These are phyloP conservation scores for Helicolenus hilgendorfi DNA, from an alignment of 2,797 vertebrate species.

Conservation along the genomic window DNA sequence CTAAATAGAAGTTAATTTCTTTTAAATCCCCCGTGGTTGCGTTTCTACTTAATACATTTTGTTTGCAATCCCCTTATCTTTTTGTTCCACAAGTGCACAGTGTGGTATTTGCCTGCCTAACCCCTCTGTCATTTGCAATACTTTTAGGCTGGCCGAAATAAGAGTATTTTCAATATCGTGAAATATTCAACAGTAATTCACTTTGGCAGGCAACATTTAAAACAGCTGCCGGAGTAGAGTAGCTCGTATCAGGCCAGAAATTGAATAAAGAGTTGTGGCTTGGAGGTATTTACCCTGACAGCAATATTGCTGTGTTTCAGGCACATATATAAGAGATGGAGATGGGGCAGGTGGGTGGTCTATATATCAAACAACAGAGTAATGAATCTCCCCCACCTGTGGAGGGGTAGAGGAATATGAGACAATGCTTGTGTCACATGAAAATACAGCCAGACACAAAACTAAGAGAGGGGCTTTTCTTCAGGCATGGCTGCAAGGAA, in stretches of 20 bases:
- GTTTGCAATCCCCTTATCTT: slow-evolving; percentile 46
- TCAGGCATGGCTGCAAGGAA: neutral
- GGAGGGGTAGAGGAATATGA: slow-evolving; percentile 50
- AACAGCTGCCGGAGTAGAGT: slow-evolving; percentile 46
- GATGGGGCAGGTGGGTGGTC: neutral
- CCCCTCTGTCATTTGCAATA: slow-evolving; percentile 1
- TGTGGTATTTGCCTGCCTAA: neutral
- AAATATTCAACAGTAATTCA: slow-evolving; percentile 63
- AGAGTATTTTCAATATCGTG: slow-evolving; percentile 18
- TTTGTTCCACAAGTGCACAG: neutral
- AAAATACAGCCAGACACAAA: slow-evolving; percentile 30
- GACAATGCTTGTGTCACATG: slow-evolving; percentile 29
- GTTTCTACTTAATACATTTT: slow-evolving; percentile 12
- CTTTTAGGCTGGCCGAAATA: slow-evolving; percentile 18
- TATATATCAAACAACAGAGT: slow-evolving; percentile 64
- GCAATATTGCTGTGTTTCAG: slow-evolving; percentile 61
- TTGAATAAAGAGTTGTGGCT: slow-evolving; percentile 63
- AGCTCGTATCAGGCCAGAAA: slow-evolving; percentile 53
- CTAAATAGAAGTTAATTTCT: slow-evolving; percentile 25
- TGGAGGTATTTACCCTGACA: slow-evolving; percentile 70
- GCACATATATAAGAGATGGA: slow-evolving; percentile 34
- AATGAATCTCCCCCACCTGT: slow-evolving; percentile 61
- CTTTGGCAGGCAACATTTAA: slow-evolving; percentile 61
- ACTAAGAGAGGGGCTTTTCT: slow-evolving; percentile 5
- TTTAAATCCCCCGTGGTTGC: slow-evolving; percentile 8